Base-by-base conservation (phyloP, 2,113 vertebrate genomes). In the Pluvianellus socialis region DNA sequence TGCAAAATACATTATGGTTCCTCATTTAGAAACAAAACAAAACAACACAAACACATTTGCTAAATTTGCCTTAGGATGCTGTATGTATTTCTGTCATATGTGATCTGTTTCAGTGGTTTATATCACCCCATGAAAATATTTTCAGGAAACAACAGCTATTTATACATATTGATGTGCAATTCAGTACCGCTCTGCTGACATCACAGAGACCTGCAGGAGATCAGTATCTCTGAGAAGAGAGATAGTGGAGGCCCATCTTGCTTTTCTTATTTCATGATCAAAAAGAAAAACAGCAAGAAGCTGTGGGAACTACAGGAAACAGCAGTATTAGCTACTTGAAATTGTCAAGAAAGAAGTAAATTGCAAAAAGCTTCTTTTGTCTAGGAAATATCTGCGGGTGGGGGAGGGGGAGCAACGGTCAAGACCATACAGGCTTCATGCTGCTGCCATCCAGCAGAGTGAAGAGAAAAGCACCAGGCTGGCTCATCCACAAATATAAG, bases 301-400 rank as follows among this genome's bases (percentile, higher is more conserved):
- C 94, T 92, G 87, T 79, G 71, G 45, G 45, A 92, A 91, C 73
- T 91, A 87, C 77, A 85, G 73, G 80, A 94, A 96, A 95, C 53
- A 86, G 70, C 70, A 92, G 40, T 65, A 90, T 68, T 91, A 95
- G 80, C 80, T 81, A 61, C 83, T 92, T 70, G 49, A 92, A 94
- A 96, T 50, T 68, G 66, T 66, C 91, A 79, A 82, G 73, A 82
- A 93, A 92, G 62, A 58, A 85, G 32, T 56, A 96, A 92, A 95
- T 77, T 84, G 79, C 86, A 67, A 90, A 93, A 88, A 86, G 90
- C 79, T 80, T 66, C 68, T 81, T 93, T 93, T 93, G 72, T 93
- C 82, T 80, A 42, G 42, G 72, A 94, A 62, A 35, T 79, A 75
- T 35, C 50, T 79, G 74, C 75, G 19, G 21, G 38, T 38, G 24